These are phyloP conservation scores for Etheostoma cragini DNA, from an alignment of 2,113 vertebrate genomes.

Conservation along the genomic window DNA sequence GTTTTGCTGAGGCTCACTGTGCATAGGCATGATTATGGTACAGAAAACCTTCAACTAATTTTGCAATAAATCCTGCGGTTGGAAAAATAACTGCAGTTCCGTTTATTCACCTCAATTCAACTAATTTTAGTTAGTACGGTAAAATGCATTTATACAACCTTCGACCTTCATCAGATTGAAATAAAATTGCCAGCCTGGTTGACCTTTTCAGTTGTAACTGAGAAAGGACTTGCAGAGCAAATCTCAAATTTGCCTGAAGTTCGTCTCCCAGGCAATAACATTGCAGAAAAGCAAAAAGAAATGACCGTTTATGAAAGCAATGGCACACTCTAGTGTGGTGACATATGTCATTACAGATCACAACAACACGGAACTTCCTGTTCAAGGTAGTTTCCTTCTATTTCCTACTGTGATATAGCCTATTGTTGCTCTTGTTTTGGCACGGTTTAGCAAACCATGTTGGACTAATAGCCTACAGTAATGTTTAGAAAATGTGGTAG, in stretches of 20 bases:
- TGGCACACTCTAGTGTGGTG: constrained; percentile 36
- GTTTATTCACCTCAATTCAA: not conserved
- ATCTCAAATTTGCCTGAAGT: too few species aligned
- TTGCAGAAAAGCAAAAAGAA: not conserved
- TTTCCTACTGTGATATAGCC: not conserved
- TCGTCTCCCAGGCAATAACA: too few species aligned
- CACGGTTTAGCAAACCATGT: fast-evolving
- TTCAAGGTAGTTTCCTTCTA: not conserved
- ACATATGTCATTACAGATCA: fast-evolving
- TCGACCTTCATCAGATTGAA: too few species aligned
- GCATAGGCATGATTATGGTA: not conserved
- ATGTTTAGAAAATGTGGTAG: fast-evolving
- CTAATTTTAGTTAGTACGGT: not conserved
- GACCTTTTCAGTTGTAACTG: too few species aligned
- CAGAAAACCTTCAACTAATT: not conserved
- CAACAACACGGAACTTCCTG: constrained; percentile 53
- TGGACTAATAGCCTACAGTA: not conserved
- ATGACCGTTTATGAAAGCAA: not conserved
- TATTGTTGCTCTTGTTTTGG: not conserved
- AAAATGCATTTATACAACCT: not conserved
- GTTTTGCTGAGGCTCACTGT: not conserved
- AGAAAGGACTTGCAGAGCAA: too few species aligned
- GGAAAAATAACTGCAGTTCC: not conserved
- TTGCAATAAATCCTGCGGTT: not conserved
- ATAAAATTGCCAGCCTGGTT: too few species aligned